phyloP scores from a whole-genome alignment of 2,113 vertebrate genomes.

The Oreochromis niloticus region DNA sequence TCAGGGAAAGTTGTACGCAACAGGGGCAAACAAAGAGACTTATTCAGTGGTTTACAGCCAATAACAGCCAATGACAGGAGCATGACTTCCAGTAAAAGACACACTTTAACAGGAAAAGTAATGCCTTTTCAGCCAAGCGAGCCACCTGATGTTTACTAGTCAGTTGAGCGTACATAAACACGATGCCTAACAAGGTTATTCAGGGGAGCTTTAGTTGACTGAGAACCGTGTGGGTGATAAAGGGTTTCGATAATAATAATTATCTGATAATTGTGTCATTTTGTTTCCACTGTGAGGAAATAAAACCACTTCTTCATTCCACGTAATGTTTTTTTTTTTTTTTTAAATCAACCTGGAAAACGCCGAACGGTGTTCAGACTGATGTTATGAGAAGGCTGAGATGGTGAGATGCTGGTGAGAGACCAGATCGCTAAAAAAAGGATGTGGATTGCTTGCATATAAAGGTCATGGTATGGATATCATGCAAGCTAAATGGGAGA shows the following conservation, averaged over 20 bases:
- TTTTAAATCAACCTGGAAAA: background rate
- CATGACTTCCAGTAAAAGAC: background rate
- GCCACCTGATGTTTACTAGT: background rate
- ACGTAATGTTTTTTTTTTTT: background rate
- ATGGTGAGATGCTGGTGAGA: conserved; percentile 60
- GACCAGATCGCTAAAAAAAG: conserved; percentile 25
- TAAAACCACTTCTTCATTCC: background rate
- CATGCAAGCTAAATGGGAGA: conserved; percentile 41
- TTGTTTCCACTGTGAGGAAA: background rate
- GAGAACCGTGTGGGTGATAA: background rate
- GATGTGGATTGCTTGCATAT: conserved; percentile 44
- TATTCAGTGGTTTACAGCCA: background rate
- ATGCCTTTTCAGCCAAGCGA: background rate
- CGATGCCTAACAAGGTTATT: background rate
- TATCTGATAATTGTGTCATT: background rate
- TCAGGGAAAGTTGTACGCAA: background rate
- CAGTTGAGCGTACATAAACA: background rate
- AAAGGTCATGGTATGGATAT: conserved; percentile 49
- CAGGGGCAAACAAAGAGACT: background rate
- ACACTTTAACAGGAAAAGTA: background rate
- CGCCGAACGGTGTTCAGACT: background rate
- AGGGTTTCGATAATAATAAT: background rate
- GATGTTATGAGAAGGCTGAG: conserved; percentile 51
- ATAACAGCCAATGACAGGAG: background rate
- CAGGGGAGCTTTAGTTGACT: background rate